Conservation (phyloP, 2,797 vertebrate species). For the Hypotaenidia philippensis region DNA sequence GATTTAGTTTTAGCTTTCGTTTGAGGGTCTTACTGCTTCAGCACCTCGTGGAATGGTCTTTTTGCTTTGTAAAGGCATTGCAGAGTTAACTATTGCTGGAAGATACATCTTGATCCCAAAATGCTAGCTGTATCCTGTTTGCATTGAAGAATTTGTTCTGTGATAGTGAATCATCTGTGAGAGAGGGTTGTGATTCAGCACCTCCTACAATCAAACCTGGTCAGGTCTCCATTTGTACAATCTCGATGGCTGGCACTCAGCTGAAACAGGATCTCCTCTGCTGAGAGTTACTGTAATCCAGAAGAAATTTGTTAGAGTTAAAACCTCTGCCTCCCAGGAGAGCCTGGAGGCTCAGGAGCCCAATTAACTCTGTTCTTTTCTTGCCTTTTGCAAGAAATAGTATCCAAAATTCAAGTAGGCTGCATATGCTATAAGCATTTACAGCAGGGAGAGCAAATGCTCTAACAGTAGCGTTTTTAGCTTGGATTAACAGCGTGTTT, state of each 20-base stretch:
- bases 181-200: conserved; percentile 1
- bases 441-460: background rate
- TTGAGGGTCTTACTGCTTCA: background rate
- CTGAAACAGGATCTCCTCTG: background rate
- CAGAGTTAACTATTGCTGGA: background rate
- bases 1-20: background rate
- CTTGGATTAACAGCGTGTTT: background rate
- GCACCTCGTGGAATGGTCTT: background rate
- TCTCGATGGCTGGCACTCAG: background rate
- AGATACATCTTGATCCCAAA: background rate
- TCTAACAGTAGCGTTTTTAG: background rate
- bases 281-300: background rate
- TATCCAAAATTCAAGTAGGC: background rate
- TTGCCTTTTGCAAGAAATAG: background rate
- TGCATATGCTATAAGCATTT: background rate
- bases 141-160: conserved; percentile 2
- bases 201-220: background rate
- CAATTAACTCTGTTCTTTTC: background rate
- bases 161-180: conserved; percentile 11
- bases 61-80: background rate
- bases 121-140: background rate
- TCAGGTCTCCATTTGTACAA: background rate
- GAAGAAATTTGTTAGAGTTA: background rate
- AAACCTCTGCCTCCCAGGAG: background rate
- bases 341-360: background rate